phyloP scores from a whole-genome alignment of 2,113 vertebrate species.

The Spheniscus mendiculus region DNA sequence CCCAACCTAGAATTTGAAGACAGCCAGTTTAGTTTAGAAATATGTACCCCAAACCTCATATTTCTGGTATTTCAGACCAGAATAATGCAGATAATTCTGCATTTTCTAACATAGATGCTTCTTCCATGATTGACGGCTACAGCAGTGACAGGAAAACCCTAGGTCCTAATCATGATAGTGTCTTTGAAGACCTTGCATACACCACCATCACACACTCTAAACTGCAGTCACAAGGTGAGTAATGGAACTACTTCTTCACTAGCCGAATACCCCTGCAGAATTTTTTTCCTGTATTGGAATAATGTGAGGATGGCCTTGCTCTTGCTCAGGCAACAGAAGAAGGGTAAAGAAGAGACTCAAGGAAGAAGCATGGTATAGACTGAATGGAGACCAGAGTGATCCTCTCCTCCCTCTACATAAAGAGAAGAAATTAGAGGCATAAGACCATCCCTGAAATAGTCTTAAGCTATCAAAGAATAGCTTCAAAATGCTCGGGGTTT shows the following conservation, averaged over 20 bases:
- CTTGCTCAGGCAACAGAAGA: not conserved
- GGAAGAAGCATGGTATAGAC: not conserved
- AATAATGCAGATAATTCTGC: not conserved
- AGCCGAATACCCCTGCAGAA: rapidly evolving
- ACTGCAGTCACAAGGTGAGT: not conserved
- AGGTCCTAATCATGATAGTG: not conserved
- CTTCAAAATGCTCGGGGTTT: not conserved
- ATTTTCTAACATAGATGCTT: not conserved
- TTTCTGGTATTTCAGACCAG: not conserved
- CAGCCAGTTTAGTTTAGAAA: not conserved
- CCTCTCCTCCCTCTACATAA: not conserved
- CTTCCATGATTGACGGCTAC: not conserved
- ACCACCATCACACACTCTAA: not conserved
- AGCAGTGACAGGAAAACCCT: not conserved
- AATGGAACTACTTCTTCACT: not conserved
- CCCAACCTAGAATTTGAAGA: not conserved
- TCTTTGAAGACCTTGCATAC: not conserved
- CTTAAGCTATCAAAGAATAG: not conserved
- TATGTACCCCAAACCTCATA: not conserved
- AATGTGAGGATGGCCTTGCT: not conserved
- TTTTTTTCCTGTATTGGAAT: not conserved
- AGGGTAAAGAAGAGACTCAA: not conserved
- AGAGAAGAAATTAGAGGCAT: not conserved
- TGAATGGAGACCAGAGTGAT: not conserved
- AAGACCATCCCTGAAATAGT: not conserved